A percentile compares a stretch with the other conserved stretches of the same genome.
Conservation (phyloP, 2,888 invertebrate genomes). For the Drosophila kambysellisi region DNA sequence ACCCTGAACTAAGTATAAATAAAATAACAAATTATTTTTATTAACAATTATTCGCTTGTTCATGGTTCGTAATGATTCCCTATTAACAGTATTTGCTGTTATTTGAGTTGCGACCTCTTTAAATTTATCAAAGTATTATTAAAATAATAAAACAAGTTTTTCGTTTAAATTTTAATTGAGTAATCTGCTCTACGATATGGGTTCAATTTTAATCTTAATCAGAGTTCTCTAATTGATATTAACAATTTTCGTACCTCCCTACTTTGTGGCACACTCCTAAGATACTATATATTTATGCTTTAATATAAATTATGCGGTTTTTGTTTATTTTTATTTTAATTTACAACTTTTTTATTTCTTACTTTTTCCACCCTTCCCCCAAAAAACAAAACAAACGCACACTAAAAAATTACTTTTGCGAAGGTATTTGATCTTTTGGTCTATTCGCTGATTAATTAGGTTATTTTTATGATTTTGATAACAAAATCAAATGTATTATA, state of each 20-base stretch:
- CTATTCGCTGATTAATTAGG: conserved; percentile 33
- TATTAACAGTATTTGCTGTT: background rate
- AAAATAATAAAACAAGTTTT: background rate
- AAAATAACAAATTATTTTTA: background rate
- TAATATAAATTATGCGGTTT: conserved; percentile 42
- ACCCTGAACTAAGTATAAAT: background rate
- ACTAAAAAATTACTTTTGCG: conserved; percentile 37
- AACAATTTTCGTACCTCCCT: background rate
- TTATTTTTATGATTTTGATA: conserved; percentile 61
- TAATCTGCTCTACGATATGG: background rate
- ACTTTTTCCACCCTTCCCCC: conserved; percentile 53
- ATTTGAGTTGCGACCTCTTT: conserved; percentile 14
- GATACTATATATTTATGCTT: conserved; percentile 21
- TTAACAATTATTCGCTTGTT: conserved; percentile 25
- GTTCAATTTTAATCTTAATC: background rate
- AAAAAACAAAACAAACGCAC: conserved; percentile 21
- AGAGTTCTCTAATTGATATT: background rate
- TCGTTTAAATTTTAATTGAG: background rate
- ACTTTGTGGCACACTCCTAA: conserved; percentile 4
- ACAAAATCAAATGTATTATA: conserved; percentile 63
- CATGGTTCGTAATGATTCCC: conserved; percentile 34
- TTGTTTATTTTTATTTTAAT: conserved; percentile 70
- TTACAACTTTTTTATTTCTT: conserved; percentile 67
- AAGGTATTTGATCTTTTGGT: conserved; percentile 65
- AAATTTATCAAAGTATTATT: background rate